Evolutionary conservation across 2,888 invertebrate species (phyloP), one percentile per base, ranked within the genome.

Genomic region (Synergus laeviventris): DNA sequence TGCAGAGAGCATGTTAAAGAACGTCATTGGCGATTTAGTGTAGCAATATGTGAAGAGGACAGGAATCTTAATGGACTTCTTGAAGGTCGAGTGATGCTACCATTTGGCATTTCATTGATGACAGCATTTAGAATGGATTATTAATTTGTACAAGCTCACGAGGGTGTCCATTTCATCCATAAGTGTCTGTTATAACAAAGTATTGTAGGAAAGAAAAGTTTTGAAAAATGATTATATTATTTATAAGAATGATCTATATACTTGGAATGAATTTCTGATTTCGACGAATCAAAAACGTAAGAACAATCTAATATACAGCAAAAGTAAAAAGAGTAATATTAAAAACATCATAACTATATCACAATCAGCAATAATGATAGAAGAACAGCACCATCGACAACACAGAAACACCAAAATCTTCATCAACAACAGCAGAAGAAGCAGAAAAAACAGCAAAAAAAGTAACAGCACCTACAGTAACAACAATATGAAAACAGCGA

Each of bases 121-220:
- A 66, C 42, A 66, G 66, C 42, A 45, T 66, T 66, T 66, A 66
- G 66, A 66, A 66, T 66, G 14, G 66, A 39, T 42, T 66, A 66
- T 66, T 66, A 66, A 66, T 66, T 42, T 66, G 14, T 66, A 66
- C 18, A 42, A 45, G 21, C 16, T 66, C 24, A 16, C 66, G 42
- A 24, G 45, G 21, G 66, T 66, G 39, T 66, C 18, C 14, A 42
- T 66, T 21, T 21, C 42, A 56, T 21, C 66, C 24, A 42, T 42
- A 42, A 24, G 45, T 24, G 21, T 66, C 42, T 42, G 24, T 24
- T 66, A 14, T 4, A 42, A 45, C 14, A 9, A 9, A 49, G n/a
- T 31, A 18, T 49, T 49, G n/a, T 9, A 49, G 49, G 2, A n/a
- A 49, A n/a, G n/a, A 9, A 9, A 49, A 49, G n/a, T 49, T n/a